A percentile compares a stretch with the other conserved stretches of the same genome.
Evolutionary conservation across 2,888 invertebrate genomes (phyloP).

Genomic region (Orthosia gracilis): DNA sequence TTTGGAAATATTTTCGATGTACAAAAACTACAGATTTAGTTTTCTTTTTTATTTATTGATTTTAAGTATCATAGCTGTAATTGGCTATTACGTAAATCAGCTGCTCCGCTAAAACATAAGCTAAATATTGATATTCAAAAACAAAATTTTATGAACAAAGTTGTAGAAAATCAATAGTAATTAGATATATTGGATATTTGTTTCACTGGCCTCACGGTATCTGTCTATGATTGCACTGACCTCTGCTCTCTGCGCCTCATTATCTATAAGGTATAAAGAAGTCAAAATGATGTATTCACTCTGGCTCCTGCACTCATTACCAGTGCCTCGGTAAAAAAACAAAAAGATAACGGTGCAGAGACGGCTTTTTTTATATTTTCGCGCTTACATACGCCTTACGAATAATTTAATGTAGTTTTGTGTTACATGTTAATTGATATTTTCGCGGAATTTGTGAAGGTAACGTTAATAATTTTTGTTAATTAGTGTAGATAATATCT

Average conservation of each 20-base stretch:
- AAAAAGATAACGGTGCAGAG: constrained; percentile 64
- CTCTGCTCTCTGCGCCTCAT: constrained; percentile 82
- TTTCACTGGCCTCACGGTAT: constrained; percentile 82
- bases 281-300: constrained; percentile 85
- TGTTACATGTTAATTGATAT: constrained; percentile 42
- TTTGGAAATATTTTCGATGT: too few species aligned
- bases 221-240: constrained; percentile 88
- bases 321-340: constrained; percentile 71
- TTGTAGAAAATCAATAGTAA: constrained; percentile 68
- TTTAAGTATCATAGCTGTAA: too few species aligned
- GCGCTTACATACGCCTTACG: constrained; percentile 45
- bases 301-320: constrained; percentile 74
- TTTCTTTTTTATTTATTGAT: too few species aligned
- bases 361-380: constrained; percentile 29
- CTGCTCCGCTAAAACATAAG: background rate
- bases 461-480: constrained; percentile 41
- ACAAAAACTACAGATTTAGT: too few species aligned
- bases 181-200: constrained; percentile 82
- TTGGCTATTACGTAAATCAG: background rate
- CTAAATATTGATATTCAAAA: constrained; percentile 28
- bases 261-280: constrained; percentile 87
- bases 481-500: constrained; percentile 47
- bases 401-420: constrained; percentile 47
- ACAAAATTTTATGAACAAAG: constrained; percentile 50
- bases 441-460: constrained; percentile 53